Conservation (phyloP, 2,113 vertebrate species). For the Neofelis nebulosa region DNA sequence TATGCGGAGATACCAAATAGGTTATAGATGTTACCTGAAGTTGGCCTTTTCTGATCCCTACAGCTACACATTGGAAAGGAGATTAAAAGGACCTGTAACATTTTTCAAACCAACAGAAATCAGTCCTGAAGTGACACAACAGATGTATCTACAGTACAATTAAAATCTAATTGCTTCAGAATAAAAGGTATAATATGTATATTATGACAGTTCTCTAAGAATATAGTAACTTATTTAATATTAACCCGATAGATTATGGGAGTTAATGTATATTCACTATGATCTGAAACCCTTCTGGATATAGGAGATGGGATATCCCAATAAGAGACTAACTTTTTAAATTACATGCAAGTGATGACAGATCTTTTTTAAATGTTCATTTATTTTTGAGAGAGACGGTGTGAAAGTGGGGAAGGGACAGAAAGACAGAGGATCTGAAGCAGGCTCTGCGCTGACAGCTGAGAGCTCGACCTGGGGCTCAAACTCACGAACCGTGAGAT, state of each 20-base stretch:
- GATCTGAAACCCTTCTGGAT: neutral
- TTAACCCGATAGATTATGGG: neutral
- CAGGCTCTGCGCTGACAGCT: too few species aligned
- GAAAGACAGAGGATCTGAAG: too few species aligned
- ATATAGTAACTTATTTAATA: neutral
- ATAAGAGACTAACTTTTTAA: neutral
- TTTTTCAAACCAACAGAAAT: neutral
- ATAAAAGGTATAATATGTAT: neutral
- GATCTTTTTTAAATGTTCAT: too few species aligned
- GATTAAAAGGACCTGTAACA: neutral
- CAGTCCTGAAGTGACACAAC: neutral
- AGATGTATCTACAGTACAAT: neutral
- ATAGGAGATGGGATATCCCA: neutral
- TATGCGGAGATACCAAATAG: neutral
- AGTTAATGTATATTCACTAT: neutral
- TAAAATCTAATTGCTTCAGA: neutral
- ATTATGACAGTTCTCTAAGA: neutral
- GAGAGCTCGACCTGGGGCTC: too few species aligned
- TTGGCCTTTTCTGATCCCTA: neutral
- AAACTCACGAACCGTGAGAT: too few species aligned
- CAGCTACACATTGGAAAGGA: neutral
- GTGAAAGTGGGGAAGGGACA: too few species aligned
- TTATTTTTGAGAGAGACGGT: too few species aligned
- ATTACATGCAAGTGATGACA: neutral
- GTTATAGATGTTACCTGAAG: neutral